These are phyloP conservation scores for Sphaerophoria rueppellii DNA, from an alignment of 2,888 invertebrate genomes.

Conservation along the genomic window DNA sequence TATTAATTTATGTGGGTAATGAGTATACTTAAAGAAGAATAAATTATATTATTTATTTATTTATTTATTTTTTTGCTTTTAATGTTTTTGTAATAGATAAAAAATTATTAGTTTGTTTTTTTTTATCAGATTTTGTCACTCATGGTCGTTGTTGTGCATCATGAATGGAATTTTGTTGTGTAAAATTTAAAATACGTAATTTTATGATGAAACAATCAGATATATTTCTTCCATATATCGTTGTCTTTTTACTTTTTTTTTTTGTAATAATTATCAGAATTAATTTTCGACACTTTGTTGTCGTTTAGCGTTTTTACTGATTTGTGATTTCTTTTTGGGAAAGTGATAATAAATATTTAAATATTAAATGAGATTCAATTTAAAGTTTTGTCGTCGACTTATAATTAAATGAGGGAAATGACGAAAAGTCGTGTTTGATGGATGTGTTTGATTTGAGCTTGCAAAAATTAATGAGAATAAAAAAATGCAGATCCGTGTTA, in stretches of 20 bases:
- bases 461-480: not conserved
- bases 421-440: conserved; percentile 19
- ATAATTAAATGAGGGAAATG: conserved; percentile 1
- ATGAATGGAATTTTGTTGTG: conserved; percentile 48
- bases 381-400: too few relatives aligned
- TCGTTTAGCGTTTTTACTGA: not conserved
- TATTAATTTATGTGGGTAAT: conserved; percentile 53
- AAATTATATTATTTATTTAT: conserved; percentile 62
- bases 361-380: conserved; percentile 59
- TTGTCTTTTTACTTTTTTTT: conserved; percentile 17
- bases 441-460: not conserved
- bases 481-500: too few relatives aligned
- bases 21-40: conserved; percentile 71
- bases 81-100: conserved; percentile 44
- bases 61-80: conserved; percentile 50
- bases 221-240: conserved; percentile 19
- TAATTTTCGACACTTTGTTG: conserved; percentile 14
- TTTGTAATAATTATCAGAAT: conserved; percentile 8
- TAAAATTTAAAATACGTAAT: conserved; percentile 9
- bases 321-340: conserved; percentile 4
- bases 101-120: conserved; percentile 24
- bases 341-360: conserved; percentile 50
- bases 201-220: conserved; percentile 20
- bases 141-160: conserved; percentile 69
- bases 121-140: conserved; percentile 40